Conservation (phyloP, 2,888 invertebrate genomes). For the Drosophila fulvimacula region DNA sequence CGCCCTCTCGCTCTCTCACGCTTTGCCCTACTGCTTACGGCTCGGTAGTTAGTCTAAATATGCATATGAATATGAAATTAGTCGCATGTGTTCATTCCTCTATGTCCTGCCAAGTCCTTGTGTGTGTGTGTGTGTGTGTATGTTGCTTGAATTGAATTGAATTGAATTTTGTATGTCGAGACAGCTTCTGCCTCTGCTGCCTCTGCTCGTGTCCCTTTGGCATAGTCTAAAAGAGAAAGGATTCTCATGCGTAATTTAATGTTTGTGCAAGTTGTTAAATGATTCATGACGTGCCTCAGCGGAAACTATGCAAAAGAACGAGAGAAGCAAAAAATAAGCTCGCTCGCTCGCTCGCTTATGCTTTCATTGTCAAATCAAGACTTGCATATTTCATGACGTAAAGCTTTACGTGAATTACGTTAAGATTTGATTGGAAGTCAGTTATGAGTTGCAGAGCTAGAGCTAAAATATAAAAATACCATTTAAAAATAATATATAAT, state of each 20-base stretch:
- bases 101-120: conserved; percentile 17
- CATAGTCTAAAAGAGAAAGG: conserved; percentile 37
- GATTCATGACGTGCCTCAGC: conserved; percentile 54
- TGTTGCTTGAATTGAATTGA: conserved; percentile 53
- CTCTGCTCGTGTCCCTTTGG: conserved; percentile 8
- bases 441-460: background rate
- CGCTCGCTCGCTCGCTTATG: background rate
- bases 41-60: conserved; percentile 73
- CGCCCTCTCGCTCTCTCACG: background rate
- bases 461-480: no score
- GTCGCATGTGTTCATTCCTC: conserved; percentile 68
- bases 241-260: conserved; percentile 68
- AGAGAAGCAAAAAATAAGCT: background rate
- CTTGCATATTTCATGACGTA: conserved; percentile 5
- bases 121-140: conserved; percentile 3
- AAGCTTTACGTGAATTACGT: background rate
- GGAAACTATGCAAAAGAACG: background rate
- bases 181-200: conserved; percentile 7
- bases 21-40: conserved; percentile 36
- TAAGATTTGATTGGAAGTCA: background rate
- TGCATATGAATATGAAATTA: conserved; percentile 76
- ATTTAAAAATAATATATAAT: no score
- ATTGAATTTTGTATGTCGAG: conserved; percentile 55
- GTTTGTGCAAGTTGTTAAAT: conserved; percentile 69
- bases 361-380: conserved; percentile 28